Evolutionary conservation across 2,113 vertebrate species (phyloP), one percentile per base, ranked within the genome.

Genomic region (Arenaria interpres): DNA sequence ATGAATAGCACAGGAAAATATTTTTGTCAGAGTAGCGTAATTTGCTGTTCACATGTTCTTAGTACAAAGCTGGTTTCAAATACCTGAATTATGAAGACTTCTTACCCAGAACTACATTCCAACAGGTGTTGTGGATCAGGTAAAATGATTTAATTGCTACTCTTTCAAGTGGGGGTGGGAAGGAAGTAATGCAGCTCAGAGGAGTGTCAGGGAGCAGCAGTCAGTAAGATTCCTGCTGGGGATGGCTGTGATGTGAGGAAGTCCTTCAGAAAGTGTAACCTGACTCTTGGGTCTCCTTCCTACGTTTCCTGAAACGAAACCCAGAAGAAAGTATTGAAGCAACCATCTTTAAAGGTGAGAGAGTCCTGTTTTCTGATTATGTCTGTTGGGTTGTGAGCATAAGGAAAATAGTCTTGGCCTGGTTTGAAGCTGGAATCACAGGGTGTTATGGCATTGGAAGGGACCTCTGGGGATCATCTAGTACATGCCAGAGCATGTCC

Each of bases 301-400:
- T 60, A 4, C 54, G 81, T n/a, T 12, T 74, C 7, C 50, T 30
- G 73, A 84, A 86, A 67, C 3, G 78, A 93, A 90, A 74, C 15
- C n/a, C 27, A 12, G 16, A 20, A 12, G 24, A 56, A 85, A 39
- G 35, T 59, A 64, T 75, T 71, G 27, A 88, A 75, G 60, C 41
- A 78, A n/a, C 24, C 10, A 1, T 63, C 25, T 72, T 89, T 85
- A 41, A 82, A 51, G 27, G 11, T 87, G 64, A 66, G 54, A 43
- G 37, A 57, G 35, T 62, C 20, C 21, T 62, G 10, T 75, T 76
- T 17, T 77, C 41, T 89, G 30, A 16, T 81, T 89, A 28, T 0
- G 1, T 72, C 69, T 91, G 33, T 45, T 43, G 63, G 56, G 43
- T 27, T 60, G 24, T 0, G 0, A 67, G 35, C 9, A 3, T 32